phyloP scores from a whole-genome alignment of 1,140 invertebrate species.

The Asobara japonica region DNA sequence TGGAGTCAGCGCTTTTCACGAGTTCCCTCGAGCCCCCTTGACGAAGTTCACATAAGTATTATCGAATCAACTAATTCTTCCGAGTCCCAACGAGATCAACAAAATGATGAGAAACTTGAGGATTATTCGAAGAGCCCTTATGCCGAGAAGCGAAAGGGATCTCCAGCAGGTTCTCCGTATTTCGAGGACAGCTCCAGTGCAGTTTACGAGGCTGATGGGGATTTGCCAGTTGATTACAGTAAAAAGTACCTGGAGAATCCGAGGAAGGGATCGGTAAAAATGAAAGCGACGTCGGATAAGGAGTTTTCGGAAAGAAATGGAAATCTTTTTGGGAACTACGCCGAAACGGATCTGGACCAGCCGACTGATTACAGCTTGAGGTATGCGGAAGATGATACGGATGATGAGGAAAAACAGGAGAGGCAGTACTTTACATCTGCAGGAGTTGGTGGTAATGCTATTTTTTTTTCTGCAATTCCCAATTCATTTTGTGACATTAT shows the following conservation, averaged over 20 bases:
- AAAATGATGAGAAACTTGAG: not conserved
- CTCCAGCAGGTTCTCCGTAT: conserved; percentile 6
- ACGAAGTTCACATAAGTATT: not conserved
- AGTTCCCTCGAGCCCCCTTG: conserved; percentile 1
- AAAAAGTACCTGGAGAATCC: conserved; percentile 54
- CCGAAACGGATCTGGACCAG: conserved; percentile 90
- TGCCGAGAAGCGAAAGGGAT: conserved; percentile 14
- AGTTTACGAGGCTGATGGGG: conserved; percentile 50
- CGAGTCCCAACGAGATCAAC: not conserved
- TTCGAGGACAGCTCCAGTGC: conserved; percentile 11
- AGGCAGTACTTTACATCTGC: conserved; percentile 67
- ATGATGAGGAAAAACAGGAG: conserved; percentile 66
- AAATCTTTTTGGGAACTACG: conserved; percentile 69
- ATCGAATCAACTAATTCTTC: not conserved
- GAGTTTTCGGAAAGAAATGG: conserved; percentile 35
- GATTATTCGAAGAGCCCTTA: not conserved
- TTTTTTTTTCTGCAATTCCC: too few species aligned
- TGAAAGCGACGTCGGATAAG: conserved; percentile 25
- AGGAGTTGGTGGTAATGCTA: too few species aligned
- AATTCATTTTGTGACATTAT: too few species aligned
- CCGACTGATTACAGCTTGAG: conserved; percentile 89
- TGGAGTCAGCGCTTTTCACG: conserved; percentile 7
- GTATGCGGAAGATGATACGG: conserved; percentile 84
- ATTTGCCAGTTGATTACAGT: conserved; percentile 58
- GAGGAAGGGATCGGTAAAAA: not conserved